Evolutionary conservation across 2,888 invertebrate species (phyloP), one percentile per base, ranked within the genome.

Genomic region (Oscheius myriophilus): DNA sequence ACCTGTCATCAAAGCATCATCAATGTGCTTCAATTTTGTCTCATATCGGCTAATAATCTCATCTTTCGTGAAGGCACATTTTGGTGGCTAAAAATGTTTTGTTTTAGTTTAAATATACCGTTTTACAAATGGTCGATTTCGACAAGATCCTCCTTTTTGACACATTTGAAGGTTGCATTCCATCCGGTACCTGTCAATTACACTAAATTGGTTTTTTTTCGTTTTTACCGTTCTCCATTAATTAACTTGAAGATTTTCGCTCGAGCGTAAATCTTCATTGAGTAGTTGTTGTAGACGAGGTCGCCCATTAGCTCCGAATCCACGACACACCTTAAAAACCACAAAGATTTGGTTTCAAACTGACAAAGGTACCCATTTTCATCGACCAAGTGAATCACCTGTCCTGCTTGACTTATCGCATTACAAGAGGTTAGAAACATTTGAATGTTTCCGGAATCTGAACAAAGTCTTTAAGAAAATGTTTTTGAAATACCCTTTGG

Each of bases 331-430:
- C 79, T 79, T 51, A 21, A 67, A 58, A 25, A 25, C 14, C 51
- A 39, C n/a, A n/a, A n/a, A n/a, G n/a, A n/a, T n/a, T n/a, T n/a
- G n/a, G n/a, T n/a, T n/a, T n/a, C n/a, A n/a, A n/a, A n/a, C n/a
- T n/a, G n/a, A n/a, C n/a, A n/a, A n/a, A n/a, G n/a, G n/a, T 52
- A 79, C 79, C 80, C 80, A 70, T 78, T 78, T 57, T 80, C 75
- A 68, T 80, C 80, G 16, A 80, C 72, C 9, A 80, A 57, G 67
- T 78, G 80, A 51, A 80, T 77, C 2, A 77, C 54, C 55, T 80
- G 72, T 7, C 78, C 80, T 43, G 62, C 75, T 63, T 75, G 73
- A 11, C 76, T 75, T 0, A 78, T 64, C n/a, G 73, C 80, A 64
- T 75, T 76, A 59, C 80, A 80, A 41, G 70, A 74, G 16, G 78